phyloP scores from a whole-genome alignment of 35 echinoderm and acorn worm genomes.

The Apostichopus parvimensis region DNA sequence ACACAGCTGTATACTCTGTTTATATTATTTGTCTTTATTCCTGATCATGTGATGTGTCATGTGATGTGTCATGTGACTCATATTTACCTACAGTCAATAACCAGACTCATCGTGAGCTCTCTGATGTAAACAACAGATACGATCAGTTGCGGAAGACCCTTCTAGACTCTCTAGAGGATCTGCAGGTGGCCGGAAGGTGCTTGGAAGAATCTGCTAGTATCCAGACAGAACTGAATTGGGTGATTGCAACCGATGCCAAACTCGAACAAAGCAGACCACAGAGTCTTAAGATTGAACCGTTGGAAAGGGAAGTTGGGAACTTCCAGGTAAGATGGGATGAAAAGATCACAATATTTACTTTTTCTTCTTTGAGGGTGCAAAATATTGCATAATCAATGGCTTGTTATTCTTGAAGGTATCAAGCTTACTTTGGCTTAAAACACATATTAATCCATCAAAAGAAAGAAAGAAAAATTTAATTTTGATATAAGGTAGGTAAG shows the following conservation, averaged over 20 bases:
- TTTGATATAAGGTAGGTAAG: no score
- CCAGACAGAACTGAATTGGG: conserved; percentile 71
- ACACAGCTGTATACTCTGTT: no score
- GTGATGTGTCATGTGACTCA: neutral
- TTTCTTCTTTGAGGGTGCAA: no score
- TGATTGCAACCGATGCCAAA: conserved; percentile 64
- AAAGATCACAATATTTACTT: neutral
- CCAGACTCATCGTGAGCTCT: conserved; percentile 66
- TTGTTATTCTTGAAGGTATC: no score
- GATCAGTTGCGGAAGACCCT: conserved; percentile 74
- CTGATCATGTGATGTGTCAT: no score
- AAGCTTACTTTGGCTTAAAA: no score
- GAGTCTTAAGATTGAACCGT: conserved; percentile 69
- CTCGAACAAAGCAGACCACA: conserved; percentile 67
- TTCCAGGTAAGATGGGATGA: conserved; percentile 72
- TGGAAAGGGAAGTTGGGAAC: conserved; percentile 68
- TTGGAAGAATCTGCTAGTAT: conserved; percentile 76
- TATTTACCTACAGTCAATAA: conserved; percentile 51
- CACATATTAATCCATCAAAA: no score
- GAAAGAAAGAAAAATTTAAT: no score
- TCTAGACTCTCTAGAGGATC: conserved; percentile 66
- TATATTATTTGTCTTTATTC: no score
- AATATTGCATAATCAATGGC: no score
- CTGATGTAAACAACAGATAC: conserved; percentile 82
- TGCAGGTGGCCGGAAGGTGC: conserved; percentile 75